Conservation (phyloP, 2,888 invertebrate genomes). For the Oscheius sp. region DNA sequence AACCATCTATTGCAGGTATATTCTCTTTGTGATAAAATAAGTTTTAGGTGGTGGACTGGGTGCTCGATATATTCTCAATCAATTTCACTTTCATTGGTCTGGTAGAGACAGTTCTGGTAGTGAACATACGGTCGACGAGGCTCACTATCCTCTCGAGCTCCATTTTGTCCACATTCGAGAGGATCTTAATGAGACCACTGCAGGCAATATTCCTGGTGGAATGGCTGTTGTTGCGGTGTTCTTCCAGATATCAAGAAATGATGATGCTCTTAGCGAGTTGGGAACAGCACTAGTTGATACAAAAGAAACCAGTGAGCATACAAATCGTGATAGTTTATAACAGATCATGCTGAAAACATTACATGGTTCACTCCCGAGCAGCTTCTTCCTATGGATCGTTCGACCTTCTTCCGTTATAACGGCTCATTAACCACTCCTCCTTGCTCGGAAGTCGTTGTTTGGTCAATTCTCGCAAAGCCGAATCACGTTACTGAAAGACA, state of each 20-base stretch:
- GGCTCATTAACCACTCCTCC: slow-evolving; percentile 24
- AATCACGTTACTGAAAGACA: slow-evolving; percentile 13
- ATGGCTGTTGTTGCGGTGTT: slow-evolving; percentile 19
- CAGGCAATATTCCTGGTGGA: neutral
- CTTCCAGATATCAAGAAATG: slow-evolving; percentile 8
- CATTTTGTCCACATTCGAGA: slow-evolving; percentile 27
- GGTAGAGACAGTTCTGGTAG: neutral
- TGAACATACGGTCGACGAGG: slow-evolving; percentile 15
- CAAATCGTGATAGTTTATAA: neutral
- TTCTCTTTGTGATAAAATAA: neutral
- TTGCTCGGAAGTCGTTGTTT: slow-evolving; percentile 16
- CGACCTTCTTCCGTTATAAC: slow-evolving; percentile 27
- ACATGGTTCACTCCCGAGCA: slow-evolving; percentile 6
- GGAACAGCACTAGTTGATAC: neutral
- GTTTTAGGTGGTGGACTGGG: slow-evolving; percentile 23
- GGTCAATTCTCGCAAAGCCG: slow-evolving; percentile 11
- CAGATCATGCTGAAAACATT: neutral
- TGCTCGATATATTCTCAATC: slow-evolving; percentile 9
- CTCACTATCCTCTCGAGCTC: slow-evolving; percentile 22
- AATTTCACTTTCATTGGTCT: slow-evolving; percentile 28
- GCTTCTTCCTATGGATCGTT: slow-evolving; percentile 13
- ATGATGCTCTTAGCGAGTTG: neutral
- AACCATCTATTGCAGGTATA: slow-evolving; percentile 23
- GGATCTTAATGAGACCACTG: slow-evolving; percentile 7
- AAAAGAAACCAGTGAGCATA: neutral